Evolutionary conservation across 2,113 vertebrate genomes (phyloP), one percentile per base, ranked within the genome.

Genomic region (Acanthisitta chloris): DNA sequence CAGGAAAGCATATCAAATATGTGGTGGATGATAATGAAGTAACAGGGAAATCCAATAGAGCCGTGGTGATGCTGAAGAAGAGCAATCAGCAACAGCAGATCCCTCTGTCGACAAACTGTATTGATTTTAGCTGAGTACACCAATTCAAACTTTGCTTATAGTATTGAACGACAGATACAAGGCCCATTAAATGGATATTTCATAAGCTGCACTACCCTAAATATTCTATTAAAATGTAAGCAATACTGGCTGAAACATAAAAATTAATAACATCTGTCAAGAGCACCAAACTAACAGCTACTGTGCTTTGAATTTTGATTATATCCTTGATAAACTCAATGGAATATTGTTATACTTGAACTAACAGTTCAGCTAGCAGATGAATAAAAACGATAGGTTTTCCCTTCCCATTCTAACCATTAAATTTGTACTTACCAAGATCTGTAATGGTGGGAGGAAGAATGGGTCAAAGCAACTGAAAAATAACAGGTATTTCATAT

Each of bases 401-500:
- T 49, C 40, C 29, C 23, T 70, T 67, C 10, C 13, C 6, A 0
- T 89, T 69, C 17, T 79, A 65, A 45, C 28, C 46, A 61, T 76
- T 92, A 43, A 40, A 79, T 84, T 83, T 87, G 15, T 85, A 61
- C 19, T 74, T 85, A 24, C 12, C 36, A 55, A 49, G 15, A 34
- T 81, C 69, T 57, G 16, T 48, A 74, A 17, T 48, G 28, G 34
- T 81, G 48, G 36, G 64, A 90, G n/a, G 49, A 80, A 81, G 42
- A 18, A 1, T 86, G 46, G 24, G 19, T 83, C 33, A 77, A 94
- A 92, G 46, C 57, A 85, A 48, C 28, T 84, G 69, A 83, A 76
- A 72, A 87, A 52, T 64, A 81, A 26, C 52, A 46, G 8, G 66
- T 93, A 73, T 95, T 97, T 96, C 73, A 46, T 95, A 79, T 96